Conservation (phyloP, 2,888 invertebrate genomes). For the Linyphia triangularis region DNA sequence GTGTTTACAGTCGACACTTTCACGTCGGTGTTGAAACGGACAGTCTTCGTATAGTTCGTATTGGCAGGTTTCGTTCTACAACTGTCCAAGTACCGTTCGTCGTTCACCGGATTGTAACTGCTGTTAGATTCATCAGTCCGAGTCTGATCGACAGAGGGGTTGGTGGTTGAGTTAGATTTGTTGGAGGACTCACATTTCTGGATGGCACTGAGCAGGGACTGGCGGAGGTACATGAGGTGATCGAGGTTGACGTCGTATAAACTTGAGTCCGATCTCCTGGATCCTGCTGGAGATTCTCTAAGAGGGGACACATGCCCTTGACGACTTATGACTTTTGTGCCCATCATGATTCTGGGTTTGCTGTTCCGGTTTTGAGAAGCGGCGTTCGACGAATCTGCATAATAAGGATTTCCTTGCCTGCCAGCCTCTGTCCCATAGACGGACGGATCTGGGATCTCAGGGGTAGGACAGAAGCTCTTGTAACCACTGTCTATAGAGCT, state of each 20-base stretch:
- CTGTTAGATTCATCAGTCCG: background rate
- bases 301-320: slow-evolving; percentile 60
- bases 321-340: slow-evolving; percentile 78
- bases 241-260: slow-evolving; percentile 77
- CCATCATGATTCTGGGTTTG: slow-evolving; percentile 79
- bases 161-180: slow-evolving; percentile 47
- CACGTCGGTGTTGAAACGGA: slow-evolving; percentile 76
- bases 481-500: slow-evolving; percentile 80
- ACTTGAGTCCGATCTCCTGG: slow-evolving; percentile 68
- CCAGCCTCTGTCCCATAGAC: slow-evolving; percentile 77
- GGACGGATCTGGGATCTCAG: slow-evolving; percentile 78
- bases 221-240: slow-evolving; percentile 78
- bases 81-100: slow-evolving; percentile 38
- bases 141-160: background rate
- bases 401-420: slow-evolving; percentile 65
- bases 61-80: background rate
- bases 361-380: slow-evolving; percentile 33
- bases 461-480: slow-evolving; percentile 79
- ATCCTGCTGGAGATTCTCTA: slow-evolving; percentile 60
- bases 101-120: slow-evolving; percentile 21
- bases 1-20: slow-evolving; percentile 59
- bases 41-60: slow-evolving; percentile 74
- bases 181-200: slow-evolving; percentile 77
- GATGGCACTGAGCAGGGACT: slow-evolving; percentile 78
- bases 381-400: slow-evolving; percentile 52